phyloP scores from a whole-genome alignment of 1,140 invertebrate species.

The Pachypeltis micranthus region DNA sequence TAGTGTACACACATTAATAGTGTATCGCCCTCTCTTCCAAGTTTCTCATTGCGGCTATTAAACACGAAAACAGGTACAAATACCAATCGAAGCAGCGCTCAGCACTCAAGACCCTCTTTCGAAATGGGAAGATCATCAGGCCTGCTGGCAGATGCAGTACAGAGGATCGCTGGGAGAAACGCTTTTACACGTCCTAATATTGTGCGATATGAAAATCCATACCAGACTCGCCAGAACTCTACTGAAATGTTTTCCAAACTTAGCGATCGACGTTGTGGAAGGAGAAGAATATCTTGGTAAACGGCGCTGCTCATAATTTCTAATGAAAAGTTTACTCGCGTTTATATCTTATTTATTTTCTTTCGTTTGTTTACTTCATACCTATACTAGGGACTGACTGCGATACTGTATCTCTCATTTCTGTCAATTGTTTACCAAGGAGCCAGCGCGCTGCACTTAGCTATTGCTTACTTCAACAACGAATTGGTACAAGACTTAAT shows the following conservation, averaged over 20 bases:
- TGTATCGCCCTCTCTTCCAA: background rate
- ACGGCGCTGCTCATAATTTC: slow-evolving; percentile 17
- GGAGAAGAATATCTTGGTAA: slow-evolving; percentile 91
- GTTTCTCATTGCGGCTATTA: background rate
- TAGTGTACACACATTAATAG: background rate
- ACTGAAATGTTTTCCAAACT: slow-evolving; percentile 79
- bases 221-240: slow-evolving; percentile 75
- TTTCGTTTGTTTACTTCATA: background rate
- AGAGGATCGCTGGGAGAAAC: slow-evolving; percentile 89
- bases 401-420: too few relatives aligned
- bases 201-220: slow-evolving; percentile 82
- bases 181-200: slow-evolving; percentile 85
- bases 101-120: slow-evolving; percentile 69
- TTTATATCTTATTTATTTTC: background rate
- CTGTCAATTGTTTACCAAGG: too few relatives aligned
- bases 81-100: slow-evolving; percentile 69
- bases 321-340: background rate
- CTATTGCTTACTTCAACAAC: slow-evolving; percentile 92
- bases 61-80: slow-evolving; percentile 59
- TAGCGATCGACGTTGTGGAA: slow-evolving; percentile 89
- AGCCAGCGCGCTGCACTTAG: slow-evolving; percentile 86
- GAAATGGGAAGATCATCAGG: slow-evolving; percentile 78
- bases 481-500: slow-evolving; percentile 88
- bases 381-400: too few relatives aligned
- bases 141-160: slow-evolving; percentile 95